Evolutionary conservation across 2,797 vertebrate species (phyloP), one percentile per base, ranked within the genome.

Genomic region (Myripristis jacobus): DNA sequence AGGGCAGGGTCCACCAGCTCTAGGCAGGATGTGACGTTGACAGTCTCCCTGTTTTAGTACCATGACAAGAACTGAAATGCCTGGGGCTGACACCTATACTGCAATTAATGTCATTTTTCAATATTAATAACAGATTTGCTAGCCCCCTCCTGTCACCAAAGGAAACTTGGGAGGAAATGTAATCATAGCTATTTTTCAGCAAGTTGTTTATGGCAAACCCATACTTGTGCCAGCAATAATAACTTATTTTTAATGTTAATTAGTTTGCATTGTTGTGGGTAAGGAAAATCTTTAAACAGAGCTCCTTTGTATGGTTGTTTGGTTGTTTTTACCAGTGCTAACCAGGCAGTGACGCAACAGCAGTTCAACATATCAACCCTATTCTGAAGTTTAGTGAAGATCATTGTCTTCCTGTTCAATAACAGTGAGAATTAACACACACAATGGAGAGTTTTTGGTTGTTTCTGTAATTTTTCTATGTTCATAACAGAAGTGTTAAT

Each of bases 1-100:
- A 84, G 67, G 85, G 82, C 59, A 56, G 77, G 73, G 70, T 47
- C 69, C 53, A 69, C 60, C 60, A 70, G 66, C 72, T 71, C 52
- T 36, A 63, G 70, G 70, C 81, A 86, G 84, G 84, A 82, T 79
- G 58, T 79, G 75, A 84, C 77, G 50, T 41, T 59, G 27, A 34
- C 62, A 19, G 12, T 19, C 44, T 47, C 53, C 46, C 52, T 82
- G 25, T 60, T 73, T 70, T 64, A 55, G 68, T 31, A 76, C 63
- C 29, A 7, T 27, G 64, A 57, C 52, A 15, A 70, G 66, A 58
- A 65, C 27, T 36, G n/a, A 36, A 31, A 24, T 64, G 57, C 60
- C 24, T 51, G 7, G 58, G 34, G n/a, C 57, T 57, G 9, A 46
- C 9, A n/a, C 56, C 12, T 70, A 25, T 56, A 11, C 25, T 47